Base-by-base conservation (phyloP, 2,888 invertebrate genomes). In the Parnassius mnemosyne region DNA sequence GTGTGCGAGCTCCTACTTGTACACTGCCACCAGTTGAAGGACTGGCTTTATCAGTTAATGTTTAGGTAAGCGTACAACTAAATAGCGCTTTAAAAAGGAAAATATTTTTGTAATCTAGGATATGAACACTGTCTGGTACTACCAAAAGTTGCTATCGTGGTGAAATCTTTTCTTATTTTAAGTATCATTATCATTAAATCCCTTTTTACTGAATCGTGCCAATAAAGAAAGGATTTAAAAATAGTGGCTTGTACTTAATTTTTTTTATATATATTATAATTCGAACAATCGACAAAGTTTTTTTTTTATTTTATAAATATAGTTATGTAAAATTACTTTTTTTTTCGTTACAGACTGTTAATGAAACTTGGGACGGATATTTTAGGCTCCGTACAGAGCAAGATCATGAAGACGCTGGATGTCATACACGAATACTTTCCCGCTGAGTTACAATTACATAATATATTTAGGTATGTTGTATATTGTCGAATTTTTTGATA, bases 41-140 rank as follows among this genome's bases (percentile, higher is more conserved):
- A 97, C 81, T 99, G 99, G 98, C 93, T 99, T 2, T 98, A 98
- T 77, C 95, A 98, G 71, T 92, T 99, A 58, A 93, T 99, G 79
- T 96, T 97, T 63, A 94, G 97, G 77, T 93, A 2, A 64, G 68
- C 34, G 7, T 34, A 34, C 34, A 34, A 34, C 1, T 34, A 7
- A 34, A 3, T 34, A 34, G 34, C 34, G 0, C 7, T 34, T 5
- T 34, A 7, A 5, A 34, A 34, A 34, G 34, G 7, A 7, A 5
- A 34, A 1, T 34, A 34, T 34, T 34, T 34, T 34, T 34, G 34
- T 34, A 7, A 34, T 7, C 34, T 34, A 7, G 34, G 34, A 34
- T 7, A 34, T 34, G 2, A 20, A 20, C 20, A 20, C 20, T 20
- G 20, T 20, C 20, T 20, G 20, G 20, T 20, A 20, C 3, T 20